A percentile compares a stretch with the other conserved stretches of the same genome.
Conservation (phyloP, 35 echinoderm and acorn worm species). For the Stichopus chloronotus region DNA sequence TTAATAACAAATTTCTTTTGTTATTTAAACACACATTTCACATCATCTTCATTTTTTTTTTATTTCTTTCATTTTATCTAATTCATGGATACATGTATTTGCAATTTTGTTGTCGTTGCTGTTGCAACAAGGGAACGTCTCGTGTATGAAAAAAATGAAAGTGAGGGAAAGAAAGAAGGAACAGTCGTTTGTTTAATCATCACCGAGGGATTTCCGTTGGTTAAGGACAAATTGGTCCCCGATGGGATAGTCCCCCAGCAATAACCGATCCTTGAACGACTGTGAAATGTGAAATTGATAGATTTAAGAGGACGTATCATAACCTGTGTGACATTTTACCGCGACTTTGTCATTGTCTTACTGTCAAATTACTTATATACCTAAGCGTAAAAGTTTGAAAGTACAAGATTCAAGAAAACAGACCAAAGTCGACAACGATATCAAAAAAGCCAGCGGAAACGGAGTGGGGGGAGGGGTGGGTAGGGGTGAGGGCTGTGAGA, state of each 20-base stretch:
- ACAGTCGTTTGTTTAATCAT: conserved; percentile 24
- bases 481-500: too few species aligned
- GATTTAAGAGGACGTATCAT: conserved; percentile 34
- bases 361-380: neutral
- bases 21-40: too few species aligned
- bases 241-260: neutral
- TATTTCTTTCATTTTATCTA: too few species aligned
- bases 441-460: neutral
- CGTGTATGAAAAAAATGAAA: too few species aligned
- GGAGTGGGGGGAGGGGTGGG: conserved; percentile 7
- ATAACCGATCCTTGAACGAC: conserved; percentile 13
- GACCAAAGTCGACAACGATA: neutral
- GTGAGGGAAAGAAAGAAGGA: neutral
- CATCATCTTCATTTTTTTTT: too few species aligned
- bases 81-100: too few species aligned
- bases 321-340: neutral
- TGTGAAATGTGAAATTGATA: neutral
- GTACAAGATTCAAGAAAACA: neutral
- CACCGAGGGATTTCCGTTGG: conserved; percentile 28
- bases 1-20: too few species aligned
- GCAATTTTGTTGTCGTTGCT: too few species aligned
- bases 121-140: too few species aligned
- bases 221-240: conserved; percentile 53
- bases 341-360: neutral
- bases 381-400: neutral